phyloP scores from a whole-genome alignment of 2,888 invertebrate species.

The Caenorhabditis wallacei region DNA sequence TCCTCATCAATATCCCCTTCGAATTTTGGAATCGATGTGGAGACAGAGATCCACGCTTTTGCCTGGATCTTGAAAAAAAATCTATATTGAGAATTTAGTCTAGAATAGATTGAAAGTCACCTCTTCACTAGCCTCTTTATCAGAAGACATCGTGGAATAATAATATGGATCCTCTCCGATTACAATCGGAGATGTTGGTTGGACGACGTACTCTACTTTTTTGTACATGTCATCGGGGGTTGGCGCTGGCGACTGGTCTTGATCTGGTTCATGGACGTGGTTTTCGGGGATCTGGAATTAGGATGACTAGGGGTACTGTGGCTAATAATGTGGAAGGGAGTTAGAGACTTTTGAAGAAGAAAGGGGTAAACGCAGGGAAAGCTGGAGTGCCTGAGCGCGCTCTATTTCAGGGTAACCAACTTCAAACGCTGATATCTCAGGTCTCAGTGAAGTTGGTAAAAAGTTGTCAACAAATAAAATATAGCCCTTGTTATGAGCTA shows the following conservation, averaged over 20 bases:
- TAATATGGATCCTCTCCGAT: constrained; percentile 54
- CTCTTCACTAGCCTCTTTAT: constrained; percentile 42
- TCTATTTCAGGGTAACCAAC: too few relatives aligned
- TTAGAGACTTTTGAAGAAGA: too few relatives aligned
- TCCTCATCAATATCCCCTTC: constrained; percentile 68
- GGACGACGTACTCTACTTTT: constrained; percentile 61
- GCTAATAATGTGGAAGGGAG: too few relatives aligned
- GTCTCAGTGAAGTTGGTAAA: too few relatives aligned
- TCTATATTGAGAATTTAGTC: too few relatives aligned
- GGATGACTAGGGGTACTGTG: too few relatives aligned
- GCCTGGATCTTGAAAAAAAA: constrained; percentile 58
- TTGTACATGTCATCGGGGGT: constrained; percentile 49
- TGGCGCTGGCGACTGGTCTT: constrained; percentile 32
- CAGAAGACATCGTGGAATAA: constrained; percentile 43
- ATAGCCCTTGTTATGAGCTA: too few relatives aligned
- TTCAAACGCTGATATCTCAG: too few relatives aligned
- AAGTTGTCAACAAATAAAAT: too few relatives aligned
- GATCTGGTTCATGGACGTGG: constrained; percentile 25
- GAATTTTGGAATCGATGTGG: constrained; percentile 58
- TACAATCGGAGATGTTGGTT: constrained; percentile 50
- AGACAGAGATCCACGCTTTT: constrained; percentile 63
- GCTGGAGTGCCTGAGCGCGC: too few relatives aligned
- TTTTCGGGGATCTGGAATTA: neutral
- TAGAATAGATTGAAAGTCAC: too few relatives aligned
- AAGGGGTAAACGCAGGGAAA: too few relatives aligned